Evolutionary conservation across 2,888 invertebrate species (phyloP).

Genomic region (Luperina testacea): DNA sequence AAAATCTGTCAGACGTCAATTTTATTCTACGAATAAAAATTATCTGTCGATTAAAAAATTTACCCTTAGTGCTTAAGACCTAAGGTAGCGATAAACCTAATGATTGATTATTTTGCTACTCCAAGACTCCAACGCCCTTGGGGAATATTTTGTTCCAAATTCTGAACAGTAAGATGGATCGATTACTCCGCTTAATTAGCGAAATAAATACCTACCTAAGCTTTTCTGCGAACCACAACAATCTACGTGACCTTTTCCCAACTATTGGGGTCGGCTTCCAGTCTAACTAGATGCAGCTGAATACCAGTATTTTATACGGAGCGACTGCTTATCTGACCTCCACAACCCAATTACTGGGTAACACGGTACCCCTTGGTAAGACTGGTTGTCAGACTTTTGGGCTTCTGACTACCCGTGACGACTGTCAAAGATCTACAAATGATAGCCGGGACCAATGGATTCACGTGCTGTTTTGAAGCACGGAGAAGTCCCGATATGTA

Average conservation of each 20-base stretch:
- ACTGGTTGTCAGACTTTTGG: not conserved
- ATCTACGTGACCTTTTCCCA: not conserved
- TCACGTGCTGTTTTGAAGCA: too few relatives aligned
- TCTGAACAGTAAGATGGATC: constrained; percentile 18
- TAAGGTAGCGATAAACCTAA: constrained; percentile 1
- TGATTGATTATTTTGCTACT: constrained; percentile 24
- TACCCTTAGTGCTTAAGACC: not conserved
- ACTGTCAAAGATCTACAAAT: not conserved
- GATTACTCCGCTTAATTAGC: constrained; percentile 11
- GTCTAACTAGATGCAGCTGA: not conserved
- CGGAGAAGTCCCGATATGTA: too few relatives aligned
- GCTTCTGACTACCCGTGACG: not conserved
- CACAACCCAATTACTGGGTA: not conserved
- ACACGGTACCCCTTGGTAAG: not conserved
- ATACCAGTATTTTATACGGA: not conserved
- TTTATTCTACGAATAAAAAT: too few relatives aligned
- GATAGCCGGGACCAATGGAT: not conserved
- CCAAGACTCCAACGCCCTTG: not conserved
- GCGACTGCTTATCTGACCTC: not conserved
- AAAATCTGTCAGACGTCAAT: too few relatives aligned
- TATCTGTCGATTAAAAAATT: too few relatives aligned
- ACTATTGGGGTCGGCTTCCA: not conserved
- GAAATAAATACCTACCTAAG: not conserved
- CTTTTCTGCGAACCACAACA: not conserved
- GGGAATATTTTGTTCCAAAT: constrained; percentile 17